Evolutionary conservation across 2,888 invertebrate species (phyloP), one percentile per base, ranked within the genome.

Genomic region (Neria commutata): DNA sequence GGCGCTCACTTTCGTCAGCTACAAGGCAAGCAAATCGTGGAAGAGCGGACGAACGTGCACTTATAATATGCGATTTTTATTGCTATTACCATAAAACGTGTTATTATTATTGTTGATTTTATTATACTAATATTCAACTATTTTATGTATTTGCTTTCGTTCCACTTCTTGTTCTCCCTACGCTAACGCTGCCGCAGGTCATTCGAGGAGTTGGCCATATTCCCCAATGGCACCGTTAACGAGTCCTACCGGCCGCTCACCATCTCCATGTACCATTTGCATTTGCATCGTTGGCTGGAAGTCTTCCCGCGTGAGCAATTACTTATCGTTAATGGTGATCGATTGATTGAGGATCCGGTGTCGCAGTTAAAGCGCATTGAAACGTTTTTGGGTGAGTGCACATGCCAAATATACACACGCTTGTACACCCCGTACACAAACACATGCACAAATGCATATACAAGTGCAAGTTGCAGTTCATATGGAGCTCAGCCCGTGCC

Each of bases 241-340:
- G 88, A 91, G 67, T 89, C 89, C 61, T 94, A 94, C 83, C 81
- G 89, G 68, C 94, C 94, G 16, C 86, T 94, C 70, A 89, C 92
- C 58, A 92, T 95, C 79, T 95, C 95, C 29, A 86, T 95, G 74
- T 98, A 98, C 83, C 92, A 93, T 81, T 87, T 92, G 66, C 96
- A 95, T 83, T 87, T 98, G 73, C 90, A 92, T 68, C 86, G 87
- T 52, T 98, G 98, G 98, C 85, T 98, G 62, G 91, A 94, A 81
- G 91, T 92, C 67, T 99, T 99, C 84, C 89, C 94, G 0, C 86
- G 93, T 51, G 89, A 92, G 54, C 96, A 98, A 78, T 90, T 99
- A 70, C 89, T 97, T 72, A 89, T 99, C 55, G 95, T 99, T 49
- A 96, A 98, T 80, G 97, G 97, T 2, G 96, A 97, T 82, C 87